Percentiles rank a stretch among this genome's conserved stretches.
These are phyloP conservation scores for Pterophyllum scalare DNA, from an alignment of 2,113 vertebrate species.

Conservation along the genomic window DNA sequence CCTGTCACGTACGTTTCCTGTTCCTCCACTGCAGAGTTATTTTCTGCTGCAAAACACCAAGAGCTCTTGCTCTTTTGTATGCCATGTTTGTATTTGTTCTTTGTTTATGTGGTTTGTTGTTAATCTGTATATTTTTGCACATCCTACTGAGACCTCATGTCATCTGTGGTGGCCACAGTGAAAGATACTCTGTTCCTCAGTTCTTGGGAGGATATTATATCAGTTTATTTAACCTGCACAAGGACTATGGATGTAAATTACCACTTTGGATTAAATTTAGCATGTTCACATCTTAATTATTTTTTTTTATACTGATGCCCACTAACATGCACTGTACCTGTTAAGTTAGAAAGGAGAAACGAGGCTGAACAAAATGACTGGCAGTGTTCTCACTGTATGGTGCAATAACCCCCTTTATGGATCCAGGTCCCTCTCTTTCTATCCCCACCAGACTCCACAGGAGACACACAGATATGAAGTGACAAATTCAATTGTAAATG, in stretches of 20 bases:
- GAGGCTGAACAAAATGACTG: background rate
- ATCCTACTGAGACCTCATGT: too few species aligned
- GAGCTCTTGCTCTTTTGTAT: too few species aligned
- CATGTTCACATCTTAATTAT: accelerated
- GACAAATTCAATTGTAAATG: background rate
- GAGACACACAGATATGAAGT: background rate
- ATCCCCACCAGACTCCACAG: background rate
- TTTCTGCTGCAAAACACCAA: too few species aligned
- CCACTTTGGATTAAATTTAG: background rate
- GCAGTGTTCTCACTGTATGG: accelerated
- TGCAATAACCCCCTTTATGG: background rate
- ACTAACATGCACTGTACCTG: background rate
- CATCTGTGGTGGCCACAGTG: too few species aligned
- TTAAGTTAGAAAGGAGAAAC: background rate
- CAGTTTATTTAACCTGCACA: background rate
- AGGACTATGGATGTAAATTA: background rate
- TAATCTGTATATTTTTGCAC: too few species aligned
- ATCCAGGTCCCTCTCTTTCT: background rate
- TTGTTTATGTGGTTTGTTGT: background rate
- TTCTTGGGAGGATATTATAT: background rate
- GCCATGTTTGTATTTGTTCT: too few species aligned
- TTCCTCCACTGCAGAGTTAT: background rate
- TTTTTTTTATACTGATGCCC: background rate
- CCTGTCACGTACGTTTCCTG: background rate
- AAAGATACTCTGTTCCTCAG: too few species aligned